Evolutionary conservation across 2,113 vertebrate species (phyloP).

Genomic region (Heptranchias perlo): DNA sequence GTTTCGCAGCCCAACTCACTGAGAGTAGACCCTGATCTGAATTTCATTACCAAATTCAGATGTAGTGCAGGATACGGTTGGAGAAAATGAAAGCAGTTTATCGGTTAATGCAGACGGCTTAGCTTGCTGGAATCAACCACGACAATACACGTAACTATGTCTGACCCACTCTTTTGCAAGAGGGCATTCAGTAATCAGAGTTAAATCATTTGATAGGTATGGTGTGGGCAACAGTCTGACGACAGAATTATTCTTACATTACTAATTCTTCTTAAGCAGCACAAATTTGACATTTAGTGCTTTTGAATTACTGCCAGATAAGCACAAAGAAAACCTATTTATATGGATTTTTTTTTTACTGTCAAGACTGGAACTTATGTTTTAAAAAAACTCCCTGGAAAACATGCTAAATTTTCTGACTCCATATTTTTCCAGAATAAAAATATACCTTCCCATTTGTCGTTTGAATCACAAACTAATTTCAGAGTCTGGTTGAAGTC

Average conservation of each 20-base stretch:
- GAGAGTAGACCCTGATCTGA: background rate
- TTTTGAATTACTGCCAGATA: constrained; percentile 11
- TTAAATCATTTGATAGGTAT: constrained; percentile 25
- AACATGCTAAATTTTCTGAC: background rate
- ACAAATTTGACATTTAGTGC: constrained; percentile 25
- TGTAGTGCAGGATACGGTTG: background rate
- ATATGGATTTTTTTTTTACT: background rate
- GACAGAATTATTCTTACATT: constrained; percentile 22
- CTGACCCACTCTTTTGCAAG: background rate
- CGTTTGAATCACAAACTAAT: background rate
- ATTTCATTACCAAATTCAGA: background rate
- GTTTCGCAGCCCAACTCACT: background rate
- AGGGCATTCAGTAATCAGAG: background rate
- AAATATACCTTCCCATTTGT: background rate
- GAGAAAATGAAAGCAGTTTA: background rate
- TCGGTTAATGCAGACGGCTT: background rate
- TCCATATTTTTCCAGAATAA: background rate
- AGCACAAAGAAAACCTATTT: constrained; percentile 1
- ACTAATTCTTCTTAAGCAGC: constrained; percentile 24
- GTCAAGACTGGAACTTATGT: background rate
- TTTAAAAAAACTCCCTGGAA: background rate
- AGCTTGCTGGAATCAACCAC: background rate
- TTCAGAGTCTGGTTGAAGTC: background rate
- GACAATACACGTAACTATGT: background rate
- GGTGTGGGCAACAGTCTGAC: constrained; percentile 20